These are phyloP conservation scores for Spodoptera litura DNA, from an alignment of 1,140 invertebrate species.

Conservation along the genomic window DNA sequence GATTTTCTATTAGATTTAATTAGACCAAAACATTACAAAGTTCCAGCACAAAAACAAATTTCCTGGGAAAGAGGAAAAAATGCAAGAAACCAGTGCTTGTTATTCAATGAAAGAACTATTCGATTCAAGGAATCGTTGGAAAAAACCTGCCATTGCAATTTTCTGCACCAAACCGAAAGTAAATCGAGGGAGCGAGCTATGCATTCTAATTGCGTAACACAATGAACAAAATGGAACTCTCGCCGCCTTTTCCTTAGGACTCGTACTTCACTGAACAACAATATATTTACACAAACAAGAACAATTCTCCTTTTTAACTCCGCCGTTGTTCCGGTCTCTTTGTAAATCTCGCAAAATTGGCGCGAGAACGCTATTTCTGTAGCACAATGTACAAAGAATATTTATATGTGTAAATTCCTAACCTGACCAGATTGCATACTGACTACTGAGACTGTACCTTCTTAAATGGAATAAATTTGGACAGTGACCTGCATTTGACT, in stretches of 20 bases:
- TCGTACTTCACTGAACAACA: not conserved
- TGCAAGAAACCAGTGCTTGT: conserved; percentile 12
- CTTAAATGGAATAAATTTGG: too few relatives aligned
- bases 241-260: conserved; percentile 20
- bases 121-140: conserved; percentile 12
- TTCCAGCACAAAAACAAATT: not conserved
- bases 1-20: too few relatives aligned
- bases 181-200: conserved; percentile 47
- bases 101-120: conserved; percentile 24
- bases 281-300: conserved; percentile 15
- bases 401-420: too few relatives aligned
- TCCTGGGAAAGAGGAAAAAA: not conserved
- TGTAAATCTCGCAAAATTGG: conserved; percentile 9
- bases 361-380: conserved; percentile 13
- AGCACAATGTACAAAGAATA: not conserved
- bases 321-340: not conserved
- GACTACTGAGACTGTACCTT: too few relatives aligned
- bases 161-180: conserved; percentile 41
- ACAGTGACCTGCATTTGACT: too few relatives aligned
- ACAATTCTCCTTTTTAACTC: conserved; percentile 24
- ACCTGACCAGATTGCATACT: too few relatives aligned
- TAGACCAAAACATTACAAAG: not conserved
- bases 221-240: conserved; percentile 36
- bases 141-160: conserved; percentile 45
- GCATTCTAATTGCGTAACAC: conserved; percentile 52